Conservation (phyloP, 2,113 vertebrate genomes). For the Gopherus evgoodei region DNA sequence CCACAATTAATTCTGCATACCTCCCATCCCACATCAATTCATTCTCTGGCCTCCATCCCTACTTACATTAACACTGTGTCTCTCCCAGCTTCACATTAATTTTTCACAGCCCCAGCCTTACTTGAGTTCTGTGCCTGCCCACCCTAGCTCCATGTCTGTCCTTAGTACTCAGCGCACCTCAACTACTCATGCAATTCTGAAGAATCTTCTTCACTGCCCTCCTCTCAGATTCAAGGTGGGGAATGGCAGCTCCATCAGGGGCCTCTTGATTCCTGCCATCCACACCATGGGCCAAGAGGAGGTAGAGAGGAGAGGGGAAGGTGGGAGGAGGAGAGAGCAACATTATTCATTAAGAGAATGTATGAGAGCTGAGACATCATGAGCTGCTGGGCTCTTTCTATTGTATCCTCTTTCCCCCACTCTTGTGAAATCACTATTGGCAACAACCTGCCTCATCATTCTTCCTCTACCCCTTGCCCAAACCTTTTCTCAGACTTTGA, state of each 20-base stretch:
- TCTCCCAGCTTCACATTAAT: background rate
- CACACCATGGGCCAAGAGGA: background rate
- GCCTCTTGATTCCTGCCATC: background rate
- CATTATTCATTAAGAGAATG: background rate
- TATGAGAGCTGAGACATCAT: background rate
- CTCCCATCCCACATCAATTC: background rate
- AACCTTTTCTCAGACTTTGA: background rate
- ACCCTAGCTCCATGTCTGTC: background rate
- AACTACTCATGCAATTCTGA: too few relatives aligned
- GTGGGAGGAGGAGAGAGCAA: background rate
- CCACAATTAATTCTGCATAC: background rate
- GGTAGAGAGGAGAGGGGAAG: background rate
- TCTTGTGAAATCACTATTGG: background rate
- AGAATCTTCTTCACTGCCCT: too few relatives aligned
- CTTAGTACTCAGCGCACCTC: background rate
- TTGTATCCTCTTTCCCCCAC: background rate
- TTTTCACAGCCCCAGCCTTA: background rate
- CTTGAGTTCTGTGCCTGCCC: background rate
- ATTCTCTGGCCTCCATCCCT: background rate
- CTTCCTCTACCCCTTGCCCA: background rate
- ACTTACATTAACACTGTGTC: background rate
- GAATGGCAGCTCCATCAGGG: background rate
- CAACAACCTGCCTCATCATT: background rate
- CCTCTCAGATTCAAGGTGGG: too few relatives aligned
- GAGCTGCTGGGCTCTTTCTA: background rate